Percentiles rank a stretch among this genome's conserved stretches.
Conservation (phyloP, 2,888 invertebrate species). For the Dinocampus coccinellae region DNA sequence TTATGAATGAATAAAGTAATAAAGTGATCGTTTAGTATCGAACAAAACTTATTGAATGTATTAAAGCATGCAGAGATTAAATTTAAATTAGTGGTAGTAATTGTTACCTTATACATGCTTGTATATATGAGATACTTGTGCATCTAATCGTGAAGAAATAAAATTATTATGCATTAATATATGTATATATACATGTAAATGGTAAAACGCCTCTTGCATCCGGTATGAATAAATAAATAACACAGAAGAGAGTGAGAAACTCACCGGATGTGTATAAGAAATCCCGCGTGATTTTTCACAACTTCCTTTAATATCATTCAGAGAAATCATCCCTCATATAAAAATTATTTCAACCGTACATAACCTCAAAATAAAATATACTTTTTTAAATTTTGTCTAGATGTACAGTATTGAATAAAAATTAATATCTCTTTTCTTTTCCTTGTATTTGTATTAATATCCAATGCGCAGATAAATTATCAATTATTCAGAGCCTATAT, state of each 20-base stretch:
- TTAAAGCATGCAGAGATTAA: not conserved
- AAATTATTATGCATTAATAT: not conserved
- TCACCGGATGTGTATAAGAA: slow-evolving; percentile 37
- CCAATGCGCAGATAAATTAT: too few relatives aligned
- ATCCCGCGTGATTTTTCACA: not conserved
- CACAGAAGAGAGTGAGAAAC: slow-evolving; percentile 32
- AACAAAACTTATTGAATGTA: not conserved
- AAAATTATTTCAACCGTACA: not conserved
- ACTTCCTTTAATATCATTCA: not conserved
- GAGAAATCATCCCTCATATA: not conserved
- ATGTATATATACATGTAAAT: slow-evolving; percentile 30
- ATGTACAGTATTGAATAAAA: too few relatives aligned
- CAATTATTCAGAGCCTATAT: too few relatives aligned
- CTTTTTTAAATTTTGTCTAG: not conserved
- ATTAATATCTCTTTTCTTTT: too few relatives aligned
- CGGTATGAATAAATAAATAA: slow-evolving; percentile 42
- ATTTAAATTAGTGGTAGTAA: not conserved
- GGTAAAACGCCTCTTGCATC: slow-evolving; percentile 39
- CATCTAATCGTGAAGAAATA: not conserved
- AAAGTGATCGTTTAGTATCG: not conserved
- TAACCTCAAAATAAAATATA: not conserved
- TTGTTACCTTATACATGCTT: not conserved
- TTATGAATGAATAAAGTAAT: not conserved
- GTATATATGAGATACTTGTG: not conserved
- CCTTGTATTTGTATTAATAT: too few relatives aligned